Conservation (phyloP, 2,113 vertebrate species). For the Bucco capensis region DNA sequence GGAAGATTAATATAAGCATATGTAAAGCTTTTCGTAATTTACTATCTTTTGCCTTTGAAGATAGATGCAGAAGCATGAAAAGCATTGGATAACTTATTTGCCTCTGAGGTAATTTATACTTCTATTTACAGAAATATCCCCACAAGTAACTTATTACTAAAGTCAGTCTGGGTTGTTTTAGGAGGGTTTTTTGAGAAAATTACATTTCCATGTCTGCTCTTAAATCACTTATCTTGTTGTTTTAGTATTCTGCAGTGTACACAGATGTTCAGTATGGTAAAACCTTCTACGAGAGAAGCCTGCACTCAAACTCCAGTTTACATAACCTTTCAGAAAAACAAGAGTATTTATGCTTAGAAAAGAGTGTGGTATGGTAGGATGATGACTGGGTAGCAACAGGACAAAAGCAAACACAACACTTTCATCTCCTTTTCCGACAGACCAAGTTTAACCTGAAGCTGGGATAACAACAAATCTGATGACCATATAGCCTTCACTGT, state of each 20-base stretch:
- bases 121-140: background rate
- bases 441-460: background rate
- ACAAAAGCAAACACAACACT: conserved; percentile 1
- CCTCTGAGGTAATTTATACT: background rate
- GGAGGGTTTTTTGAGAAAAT: background rate
- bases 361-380: background rate
- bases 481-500: background rate
- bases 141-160: background rate
- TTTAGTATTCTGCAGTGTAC: background rate
- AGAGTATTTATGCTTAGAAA: background rate
- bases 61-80: background rate
- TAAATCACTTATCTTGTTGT: background rate
- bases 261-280: background rate
- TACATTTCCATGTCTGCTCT: background rate
- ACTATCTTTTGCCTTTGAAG: background rate
- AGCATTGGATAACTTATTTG: background rate
- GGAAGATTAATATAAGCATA: background rate
- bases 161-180: no score
- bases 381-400: background rate
- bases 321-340: background rate
- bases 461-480: background rate
- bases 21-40: background rate
- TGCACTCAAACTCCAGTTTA: background rate
- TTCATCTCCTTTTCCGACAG: background rate
- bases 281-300: background rate